Evolutionary conservation across 2,113 vertebrate species (phyloP), one percentile per base, ranked within the genome.

Genomic region (Plestiodon gilberti): DNA sequence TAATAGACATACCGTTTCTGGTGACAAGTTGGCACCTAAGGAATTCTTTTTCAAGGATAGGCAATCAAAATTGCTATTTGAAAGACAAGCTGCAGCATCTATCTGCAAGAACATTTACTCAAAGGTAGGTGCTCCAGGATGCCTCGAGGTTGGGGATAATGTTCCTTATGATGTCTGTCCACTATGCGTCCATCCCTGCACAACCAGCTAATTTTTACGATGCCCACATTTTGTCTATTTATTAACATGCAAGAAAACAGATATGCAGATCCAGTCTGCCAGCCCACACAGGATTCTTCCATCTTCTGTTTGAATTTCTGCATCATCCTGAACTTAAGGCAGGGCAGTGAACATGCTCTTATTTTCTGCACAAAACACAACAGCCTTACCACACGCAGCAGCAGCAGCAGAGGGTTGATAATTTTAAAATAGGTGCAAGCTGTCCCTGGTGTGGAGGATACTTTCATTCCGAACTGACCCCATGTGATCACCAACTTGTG

Each of bases 361-460:
- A 33, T 82, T 82, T 8, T 59, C 69, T 61, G 7, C 20, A 25
- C 6, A 38, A 2, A 33, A 23, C 38, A 40, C 55, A 33, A n/a
- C n/a, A 17, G n/a, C n/a, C n/a, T 33, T 33, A n/a, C 15, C n/a
- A 28, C 57, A 2, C 55, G 33, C n/a, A 59, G 52, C 25, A 69
- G 43, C 33, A 28, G 25, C 7, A 67, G 40, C 62, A 73, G 6
- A 61, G 13, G 20, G 4, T 13, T 59, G 35, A 73, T 52, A 78
- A 48, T 6, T 18, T 33, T 55, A 79, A 57, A 85, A 89, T 43
- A 80, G 55, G 20, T 33, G 22, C 28, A 77, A 85, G 83, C 78
- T 93, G 82, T 92, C 89, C 43, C 43, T 48, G 43, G 43, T 48
- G 4, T 48, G 43, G 43, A 48, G 4, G 43, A 48, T 48, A 48